Evolutionary conservation across 2,888 invertebrate genomes (phyloP).

Genomic region (Ganaspis brasiliensis): DNA sequence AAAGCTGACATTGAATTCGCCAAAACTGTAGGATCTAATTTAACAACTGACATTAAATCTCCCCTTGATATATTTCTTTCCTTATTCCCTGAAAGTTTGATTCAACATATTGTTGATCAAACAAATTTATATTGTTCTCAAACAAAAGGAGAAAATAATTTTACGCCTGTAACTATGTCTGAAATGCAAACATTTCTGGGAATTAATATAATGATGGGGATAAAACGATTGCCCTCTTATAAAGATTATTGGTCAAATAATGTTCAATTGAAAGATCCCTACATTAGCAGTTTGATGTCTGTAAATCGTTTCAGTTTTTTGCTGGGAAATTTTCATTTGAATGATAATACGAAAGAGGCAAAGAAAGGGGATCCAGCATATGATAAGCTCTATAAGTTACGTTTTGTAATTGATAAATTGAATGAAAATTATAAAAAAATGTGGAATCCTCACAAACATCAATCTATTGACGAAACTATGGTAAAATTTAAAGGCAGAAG

Average conservation of each 20-base stretch:
- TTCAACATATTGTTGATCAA: constrained; percentile 24
- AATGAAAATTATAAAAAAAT: constrained; percentile 26
- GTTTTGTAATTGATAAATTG: constrained; percentile 6
- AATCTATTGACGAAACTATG: constrained; percentile 43
- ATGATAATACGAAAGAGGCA: constrained; percentile 27
- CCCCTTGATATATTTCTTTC: constrained; percentile 12
- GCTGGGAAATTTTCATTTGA: constrained; percentile 33
- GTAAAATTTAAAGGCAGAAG: constrained; percentile 17
- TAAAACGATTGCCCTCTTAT: constrained; percentile 34
- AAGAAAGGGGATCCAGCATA: neutral
- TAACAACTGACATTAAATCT: constrained; percentile 1
- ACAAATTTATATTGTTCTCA: constrained; percentile 28
- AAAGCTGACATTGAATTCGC: neutral
- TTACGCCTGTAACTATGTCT: neutral
- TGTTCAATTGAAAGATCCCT: constrained; percentile 42
- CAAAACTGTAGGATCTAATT: constrained; percentile 6
- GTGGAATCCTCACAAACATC: constrained; percentile 21
- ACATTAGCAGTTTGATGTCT: constrained; percentile 46
- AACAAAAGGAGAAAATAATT: constrained; percentile 1
- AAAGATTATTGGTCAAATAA: constrained; percentile 27
- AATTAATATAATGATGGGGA: constrained; percentile 32
- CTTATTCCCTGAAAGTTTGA: neutral
- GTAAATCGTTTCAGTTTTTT: constrained; percentile 29
- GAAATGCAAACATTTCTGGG: constrained; percentile 57
- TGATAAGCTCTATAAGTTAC: constrained; percentile 35